Evolutionary conservation across 2,113 vertebrate species (phyloP).

Genomic region (Calyptomena viridis): DNA sequence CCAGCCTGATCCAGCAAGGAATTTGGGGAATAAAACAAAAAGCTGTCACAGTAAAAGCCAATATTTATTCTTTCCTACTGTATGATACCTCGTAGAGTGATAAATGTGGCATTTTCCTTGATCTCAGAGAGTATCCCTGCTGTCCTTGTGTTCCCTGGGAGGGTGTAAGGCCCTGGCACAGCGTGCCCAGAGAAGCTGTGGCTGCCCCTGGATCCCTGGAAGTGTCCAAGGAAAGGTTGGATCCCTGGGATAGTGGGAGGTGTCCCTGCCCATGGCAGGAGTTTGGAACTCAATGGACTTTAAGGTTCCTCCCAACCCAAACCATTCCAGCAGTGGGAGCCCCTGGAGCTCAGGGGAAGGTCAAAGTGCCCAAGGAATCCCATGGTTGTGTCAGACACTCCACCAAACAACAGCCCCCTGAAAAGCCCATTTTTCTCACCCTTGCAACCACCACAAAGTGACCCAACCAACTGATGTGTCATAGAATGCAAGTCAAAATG

Average conservation of each 20-base stretch:
- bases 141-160: neutral
- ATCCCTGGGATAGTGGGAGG: neutral
- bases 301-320: neutral
- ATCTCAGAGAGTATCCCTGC: too few relatives aligned
- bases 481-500: neutral
- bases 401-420: neutral
- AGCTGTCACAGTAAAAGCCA: neutral
- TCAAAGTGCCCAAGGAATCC: neutral
- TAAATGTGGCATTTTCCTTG: neutral
- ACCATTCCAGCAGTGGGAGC: neutral
- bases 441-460: neutral
- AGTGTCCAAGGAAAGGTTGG: neutral
- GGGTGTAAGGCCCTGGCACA: neutral
- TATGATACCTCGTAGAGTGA: neutral
- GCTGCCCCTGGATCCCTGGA: neutral
- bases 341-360: too few relatives aligned
- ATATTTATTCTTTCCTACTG: neutral
- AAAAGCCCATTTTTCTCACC: neutral
- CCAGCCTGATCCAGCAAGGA: neutral
- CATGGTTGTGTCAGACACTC: rapidly evolving
- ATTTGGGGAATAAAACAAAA: neutral
- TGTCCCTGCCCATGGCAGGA: neutral
- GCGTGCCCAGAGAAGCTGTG: neutral
- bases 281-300: neutral
- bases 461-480: neutral